Evolutionary conservation across 2,797 vertebrate genomes (phyloP), one percentile per base, ranked within the genome.

Genomic region (Zenarchopterus dispar): DNA sequence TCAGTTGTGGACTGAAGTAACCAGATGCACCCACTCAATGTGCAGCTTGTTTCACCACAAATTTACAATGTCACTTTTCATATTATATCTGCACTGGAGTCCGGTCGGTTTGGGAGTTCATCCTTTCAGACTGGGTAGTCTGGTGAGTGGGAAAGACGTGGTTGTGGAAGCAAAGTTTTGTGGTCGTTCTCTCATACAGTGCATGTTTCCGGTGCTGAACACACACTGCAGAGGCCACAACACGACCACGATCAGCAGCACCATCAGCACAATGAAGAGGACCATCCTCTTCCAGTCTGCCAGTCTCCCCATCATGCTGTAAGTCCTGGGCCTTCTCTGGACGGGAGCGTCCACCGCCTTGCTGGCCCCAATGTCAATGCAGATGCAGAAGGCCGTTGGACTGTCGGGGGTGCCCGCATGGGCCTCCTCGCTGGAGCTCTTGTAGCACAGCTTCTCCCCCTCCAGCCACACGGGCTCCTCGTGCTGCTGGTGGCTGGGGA

Each of bases 201-300:
- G 93, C 73, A 98, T 87, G 79, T 90, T 96, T 3, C 95, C 95
- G 0, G 95, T 97, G 84, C 85, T 94, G 52, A 98, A 86, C 0
- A 95, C 92, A 0, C 97, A 99, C 83, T 98, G 96, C 60, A 98
- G 90, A 0, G 97, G 97, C 97, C 97, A 99, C 43, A 98, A 78
- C 36, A 97, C 91, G 7, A 98, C 84, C 1, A 94, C 92, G 36
- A 95, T 76, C 0, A 99, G 88, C 69, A 97, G 77, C 33, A 95
- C 64, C 70, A 96, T 80, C 31, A 99, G 69, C 0, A 91, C 60
- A 0, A 93, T 43, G 43, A 97, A 92, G 17, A 98, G 90, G 0
- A 94, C 11, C 26, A 96, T 61, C 23, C 95, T 93, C 53, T 94
- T 96, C 95, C 96, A 98, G 82, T 97, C 94, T 0, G 89, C 73